Evolutionary conservation across 2,888 invertebrate genomes (phyloP), one percentile per base, ranked within the genome.

Genomic region (Limulus polyphemus): DNA sequence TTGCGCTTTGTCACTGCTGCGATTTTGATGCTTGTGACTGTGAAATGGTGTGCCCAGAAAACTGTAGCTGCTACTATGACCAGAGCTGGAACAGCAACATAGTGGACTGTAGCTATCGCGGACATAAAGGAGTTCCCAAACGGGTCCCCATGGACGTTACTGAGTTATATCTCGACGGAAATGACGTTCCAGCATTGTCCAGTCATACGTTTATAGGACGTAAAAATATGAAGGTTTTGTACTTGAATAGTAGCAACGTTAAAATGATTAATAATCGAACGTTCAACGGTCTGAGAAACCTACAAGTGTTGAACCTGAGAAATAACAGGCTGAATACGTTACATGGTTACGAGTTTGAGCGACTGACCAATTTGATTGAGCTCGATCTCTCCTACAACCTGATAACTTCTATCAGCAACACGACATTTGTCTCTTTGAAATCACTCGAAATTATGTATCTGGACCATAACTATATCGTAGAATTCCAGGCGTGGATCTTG

Each of bases 11-110:
- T 74, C 87, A 89, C 73, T 92, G 91, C 74, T 92, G 91, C 76
- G 90, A 90, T 75, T 92, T 88, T 74, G 90, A 90, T 73, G 88
- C 88, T 49, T 92, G 91, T 75, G 91, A 92, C 77, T 92, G 91
- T 79, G 88, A 91, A 80, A 90, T 90, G 86, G 88, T 87, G 58
- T 92, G 91, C 73, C 91, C 91, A 46, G 82, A 81, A 61, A 88
- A 88, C 74, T 92, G 91, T 77, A 86, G 87, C 61, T 92, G 91
- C 77, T 91, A 88, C 78, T 88, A 89, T 74, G 90, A 91, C 76
- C 86, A 88, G 74, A 85, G 86, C 46, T 90, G 89, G 87, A 83
- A 85, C 55, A 87, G 88, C 17, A 90, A 90, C 78, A 86, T 90
- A 57, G 88, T 90, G 58, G 88, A 89, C 76, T 90, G 90, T 74